A percentile compares a stretch with the other conserved stretches of the same genome.
Conservation (phyloP, 2,797 vertebrate genomes). For the Gila robusta region DNA sequence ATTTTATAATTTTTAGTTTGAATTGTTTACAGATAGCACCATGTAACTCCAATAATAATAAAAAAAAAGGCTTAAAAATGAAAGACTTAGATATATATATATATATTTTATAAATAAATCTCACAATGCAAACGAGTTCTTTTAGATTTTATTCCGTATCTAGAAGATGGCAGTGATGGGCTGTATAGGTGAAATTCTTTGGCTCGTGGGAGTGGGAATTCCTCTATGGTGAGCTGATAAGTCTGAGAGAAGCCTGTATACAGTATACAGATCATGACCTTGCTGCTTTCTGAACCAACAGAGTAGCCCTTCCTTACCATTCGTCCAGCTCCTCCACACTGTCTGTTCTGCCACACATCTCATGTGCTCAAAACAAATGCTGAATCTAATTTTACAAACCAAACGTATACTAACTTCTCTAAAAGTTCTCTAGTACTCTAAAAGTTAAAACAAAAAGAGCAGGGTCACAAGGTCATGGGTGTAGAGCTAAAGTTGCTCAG, state of each 20-base stretch:
- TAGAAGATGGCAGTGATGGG: conserved; percentile 20
- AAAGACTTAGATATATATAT: no score
- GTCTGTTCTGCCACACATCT: background rate
- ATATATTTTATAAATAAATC: no score
- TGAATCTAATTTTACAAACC: background rate
- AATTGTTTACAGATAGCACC: background rate
- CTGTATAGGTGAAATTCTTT: conserved; percentile 6
- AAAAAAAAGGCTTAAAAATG: no score
- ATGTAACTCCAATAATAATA: background rate
- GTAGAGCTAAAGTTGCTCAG: background rate
- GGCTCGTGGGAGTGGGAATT: conserved; percentile 55
- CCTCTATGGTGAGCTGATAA: conserved; percentile 60
- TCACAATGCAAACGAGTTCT: background rate
- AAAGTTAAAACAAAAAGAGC: background rate
- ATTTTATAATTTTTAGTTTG: background rate
- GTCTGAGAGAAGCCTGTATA: conserved; percentile 20
- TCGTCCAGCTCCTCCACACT: conserved; percentile 27
- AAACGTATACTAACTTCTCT: background rate
- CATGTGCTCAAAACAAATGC: background rate
- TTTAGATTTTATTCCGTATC: background rate
- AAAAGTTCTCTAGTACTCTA: background rate
- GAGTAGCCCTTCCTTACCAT: background rate
- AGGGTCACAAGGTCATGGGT: background rate
- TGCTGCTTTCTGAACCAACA: conserved; percentile 54
- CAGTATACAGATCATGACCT: conserved; percentile 51